These are phyloP conservation scores for Patella caerulea DNA, from an alignment of 2,888 invertebrate species.

Conservation along the genomic window DNA sequence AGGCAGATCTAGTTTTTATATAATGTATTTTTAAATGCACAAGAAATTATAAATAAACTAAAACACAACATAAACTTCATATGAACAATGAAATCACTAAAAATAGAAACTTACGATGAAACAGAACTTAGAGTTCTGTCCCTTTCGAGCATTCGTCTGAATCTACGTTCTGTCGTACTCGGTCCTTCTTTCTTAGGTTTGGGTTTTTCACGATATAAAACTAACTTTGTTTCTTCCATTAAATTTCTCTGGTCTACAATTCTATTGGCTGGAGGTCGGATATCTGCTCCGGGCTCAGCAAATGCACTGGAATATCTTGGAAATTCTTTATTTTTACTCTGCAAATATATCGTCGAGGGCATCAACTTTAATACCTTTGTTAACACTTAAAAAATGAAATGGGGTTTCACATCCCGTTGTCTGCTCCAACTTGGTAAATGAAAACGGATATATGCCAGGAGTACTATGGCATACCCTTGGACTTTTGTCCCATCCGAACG, in stretches of 20 bases:
- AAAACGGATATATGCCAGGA: too few species aligned
- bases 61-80: too few species aligned
- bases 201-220: slow-evolving; percentile 56
- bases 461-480: too few species aligned
- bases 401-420: too few species aligned
- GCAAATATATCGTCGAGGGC: neutral
- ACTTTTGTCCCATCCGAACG: too few species aligned
- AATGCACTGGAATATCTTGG: slow-evolving; percentile 52
- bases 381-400: too few species aligned
- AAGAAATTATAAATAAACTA: too few species aligned
- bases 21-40: too few species aligned
- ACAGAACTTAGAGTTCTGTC: slow-evolving; percentile 42
- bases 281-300: slow-evolving; percentile 43
- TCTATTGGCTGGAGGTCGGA: slow-evolving; percentile 54
- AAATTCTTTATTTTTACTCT: slow-evolving; percentile 59
- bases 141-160: slow-evolving; percentile 57
- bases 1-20: too few species aligned
- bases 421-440: too few species aligned
- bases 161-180: slow-evolving; percentile 56
- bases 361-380: neutral
- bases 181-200: slow-evolving; percentile 48
- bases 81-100: too few species aligned
- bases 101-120: slow-evolving; percentile 24
- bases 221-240: slow-evolving; percentile 64
- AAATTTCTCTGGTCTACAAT: slow-evolving; percentile 67